Percentiles rank a stretch among this genome's conserved stretches.
Conservation (phyloP, 2,888 invertebrate species). For the Theretra japonica region DNA sequence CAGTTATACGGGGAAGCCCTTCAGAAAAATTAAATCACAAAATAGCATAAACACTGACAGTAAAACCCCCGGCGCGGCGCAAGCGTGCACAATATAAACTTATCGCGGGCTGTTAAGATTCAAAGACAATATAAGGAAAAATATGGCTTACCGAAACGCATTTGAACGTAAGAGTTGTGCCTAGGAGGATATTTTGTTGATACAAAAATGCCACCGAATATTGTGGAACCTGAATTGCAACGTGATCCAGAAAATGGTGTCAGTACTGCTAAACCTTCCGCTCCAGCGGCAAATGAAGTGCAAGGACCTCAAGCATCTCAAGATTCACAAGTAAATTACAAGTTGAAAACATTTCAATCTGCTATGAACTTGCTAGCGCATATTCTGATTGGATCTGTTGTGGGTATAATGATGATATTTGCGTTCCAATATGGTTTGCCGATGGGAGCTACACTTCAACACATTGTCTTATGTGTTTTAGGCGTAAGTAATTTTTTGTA, state of each 20-base stretch:
- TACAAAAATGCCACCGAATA: conserved; percentile 39
- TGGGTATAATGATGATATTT: conserved; percentile 53
- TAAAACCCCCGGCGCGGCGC: background rate
- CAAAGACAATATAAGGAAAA: background rate
- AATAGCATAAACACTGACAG: background rate
- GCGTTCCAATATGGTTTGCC: conserved; percentile 56
- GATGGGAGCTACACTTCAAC: conserved; percentile 52
- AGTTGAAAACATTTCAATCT: conserved; percentile 54
- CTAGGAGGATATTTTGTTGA: conserved; percentile 7
- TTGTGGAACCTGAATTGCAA: conserved; percentile 32
- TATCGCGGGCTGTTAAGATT: conserved; percentile 15
- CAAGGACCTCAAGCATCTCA: conserved; percentile 12
- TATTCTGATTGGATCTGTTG: conserved; percentile 59
- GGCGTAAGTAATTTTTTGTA: conserved; percentile 58
- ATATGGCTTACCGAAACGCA: background rate
- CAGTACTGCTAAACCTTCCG: conserved; percentile 31
- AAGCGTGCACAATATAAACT: background rate
- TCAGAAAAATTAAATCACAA: too few species aligned
- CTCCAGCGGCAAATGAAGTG: conserved; percentile 16
- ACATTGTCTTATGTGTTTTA: conserved; percentile 64
- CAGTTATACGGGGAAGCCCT: background rate
- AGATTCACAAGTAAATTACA: conserved; percentile 42
- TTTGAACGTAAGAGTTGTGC: background rate
- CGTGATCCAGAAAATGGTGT: conserved; percentile 25
- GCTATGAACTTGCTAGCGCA: conserved; percentile 57